Base-by-base conservation (phyloP, 2,797 vertebrate genomes). In the Sebastes minor region DNA sequence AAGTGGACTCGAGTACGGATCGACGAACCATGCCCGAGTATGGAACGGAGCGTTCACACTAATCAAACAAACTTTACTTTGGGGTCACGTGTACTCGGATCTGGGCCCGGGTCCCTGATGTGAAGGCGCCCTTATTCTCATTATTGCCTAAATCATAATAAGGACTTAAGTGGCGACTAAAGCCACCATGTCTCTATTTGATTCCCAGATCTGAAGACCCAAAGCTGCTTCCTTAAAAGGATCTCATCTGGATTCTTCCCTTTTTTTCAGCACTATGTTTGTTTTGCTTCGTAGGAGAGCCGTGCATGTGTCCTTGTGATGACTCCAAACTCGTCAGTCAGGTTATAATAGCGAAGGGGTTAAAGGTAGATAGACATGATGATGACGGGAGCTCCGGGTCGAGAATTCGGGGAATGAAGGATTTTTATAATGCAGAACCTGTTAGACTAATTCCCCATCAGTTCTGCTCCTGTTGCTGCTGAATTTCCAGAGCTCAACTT, bases 211-310 rank as follows among this genome's bases (percentile, higher is more conserved):
- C 46, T 82, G 52, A 59, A 63, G 53, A 63, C 72, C 42, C 69
- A 82, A 80, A 32, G 8, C 70, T 77, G 53, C 76, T 91, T 91
- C 93, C 94, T 88, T 94, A 94, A 91, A 95, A 94, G 93, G 92
- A 85, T 68, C 42, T 83, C 80, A 74, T 90, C 72, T 79, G 71
- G 73, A 84, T 91, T 82, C 73, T 67, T 64, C 25, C 46, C 75
- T 53, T 59, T 74, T 76, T 67, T 55, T 38, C 63, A 68, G 38
- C 52, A 20, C 60, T 20, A 3, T 9, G 30, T 81, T 78, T 89
- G 82, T 89, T 89, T 89, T 84, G 76, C 78, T 84, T 89, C 56
- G 62, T 14, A 49, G 52, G 52, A 59, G 71, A 79, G 76, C 42
- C 49, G 35, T 74, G 65, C 18, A 30, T 53, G 77, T 83, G 84